A percentile compares a stretch with the other conserved stretches of the same genome.
Evolutionary conservation across 1,140 invertebrate species (phyloP).

Genomic region (Idris sp.): DNA sequence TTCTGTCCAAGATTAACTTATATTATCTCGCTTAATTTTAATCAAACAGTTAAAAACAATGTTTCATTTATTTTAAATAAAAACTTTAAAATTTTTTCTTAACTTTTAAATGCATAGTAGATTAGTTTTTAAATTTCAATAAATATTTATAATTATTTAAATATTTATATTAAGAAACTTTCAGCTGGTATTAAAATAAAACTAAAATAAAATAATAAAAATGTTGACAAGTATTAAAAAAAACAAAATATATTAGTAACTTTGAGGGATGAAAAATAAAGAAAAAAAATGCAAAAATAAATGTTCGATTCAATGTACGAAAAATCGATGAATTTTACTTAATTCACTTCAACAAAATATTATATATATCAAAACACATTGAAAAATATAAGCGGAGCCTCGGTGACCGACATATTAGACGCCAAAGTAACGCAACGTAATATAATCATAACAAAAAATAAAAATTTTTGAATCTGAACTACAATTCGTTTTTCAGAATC

Average conservation of each 20-base stretch:
- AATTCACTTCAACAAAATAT: constrained; percentile 56
- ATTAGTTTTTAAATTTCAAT: no score
- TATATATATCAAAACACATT: constrained; percentile 58
- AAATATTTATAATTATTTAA: constrained; percentile 7
- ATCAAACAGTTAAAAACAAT: constrained; percentile 12
- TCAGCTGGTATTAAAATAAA: no score
- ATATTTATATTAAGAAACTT: no score
- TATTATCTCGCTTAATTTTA: background rate
- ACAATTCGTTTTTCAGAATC: constrained; percentile 69
- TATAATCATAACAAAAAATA: constrained; percentile 65
- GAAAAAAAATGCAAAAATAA: constrained; percentile 8
- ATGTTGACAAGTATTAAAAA: background rate
- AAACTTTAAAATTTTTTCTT: constrained; percentile 10
- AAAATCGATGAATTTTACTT: constrained; percentile 56
- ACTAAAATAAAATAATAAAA: no score
- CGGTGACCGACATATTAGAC: constrained; percentile 39
- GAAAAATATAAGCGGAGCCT: constrained; percentile 37
- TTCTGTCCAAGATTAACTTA: background rate
- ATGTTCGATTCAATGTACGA: constrained; percentile 12
- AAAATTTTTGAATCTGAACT: constrained; percentile 69
- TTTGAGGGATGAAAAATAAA: no score
- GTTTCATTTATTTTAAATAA: background rate
- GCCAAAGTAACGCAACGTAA: constrained; percentile 63
- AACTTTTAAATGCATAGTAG: no score
- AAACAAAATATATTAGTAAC: no score